A percentile compares a stretch with the other conserved stretches of the same genome.
phyloP scores from a whole-genome alignment of 1,140 invertebrate genomes.

The Druon quercuslanigerum region DNA sequence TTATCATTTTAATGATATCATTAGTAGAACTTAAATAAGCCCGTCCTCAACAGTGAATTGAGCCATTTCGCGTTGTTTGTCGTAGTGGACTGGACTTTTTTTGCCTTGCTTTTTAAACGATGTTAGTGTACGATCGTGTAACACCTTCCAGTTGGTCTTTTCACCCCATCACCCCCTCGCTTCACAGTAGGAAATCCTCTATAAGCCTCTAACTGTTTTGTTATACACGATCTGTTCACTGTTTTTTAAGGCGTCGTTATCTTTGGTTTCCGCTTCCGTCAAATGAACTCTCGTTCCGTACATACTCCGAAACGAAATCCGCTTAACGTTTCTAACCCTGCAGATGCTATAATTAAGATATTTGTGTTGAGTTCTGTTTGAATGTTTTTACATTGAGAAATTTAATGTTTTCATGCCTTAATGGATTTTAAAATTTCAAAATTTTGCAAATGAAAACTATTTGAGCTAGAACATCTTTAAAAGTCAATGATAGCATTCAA shows the following conservation, averaged over 20 bases:
- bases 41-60: not conserved
- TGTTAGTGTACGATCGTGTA: not conserved
- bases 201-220: constrained; percentile 9
- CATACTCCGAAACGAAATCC: not conserved
- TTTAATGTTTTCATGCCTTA: too few species aligned
- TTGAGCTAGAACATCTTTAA: too few species aligned
- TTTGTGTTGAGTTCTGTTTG: too few species aligned
- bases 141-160: not conserved
- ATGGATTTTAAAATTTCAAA: too few species aligned
- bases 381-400: too few species aligned
- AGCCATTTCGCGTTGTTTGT: not conserved
- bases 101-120: not conserved
- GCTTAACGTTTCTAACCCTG: not conserved
- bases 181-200: constrained; percentile 10
- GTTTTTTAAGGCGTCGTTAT: not conserved
- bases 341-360: too few species aligned
- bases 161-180: not conserved
- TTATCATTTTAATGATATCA: not conserved
- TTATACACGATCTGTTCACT: constrained; percentile 5
- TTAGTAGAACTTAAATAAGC: not conserved
- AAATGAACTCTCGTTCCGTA: constrained; percentile 2
- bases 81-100: not conserved
- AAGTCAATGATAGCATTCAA: too few species aligned
- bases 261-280: not conserved
- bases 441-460: too few species aligned